Evolutionary conservation across 2,113 vertebrate species (phyloP), one percentile per base, ranked within the genome.

Genomic region (Paralichthys olivaceus): DNA sequence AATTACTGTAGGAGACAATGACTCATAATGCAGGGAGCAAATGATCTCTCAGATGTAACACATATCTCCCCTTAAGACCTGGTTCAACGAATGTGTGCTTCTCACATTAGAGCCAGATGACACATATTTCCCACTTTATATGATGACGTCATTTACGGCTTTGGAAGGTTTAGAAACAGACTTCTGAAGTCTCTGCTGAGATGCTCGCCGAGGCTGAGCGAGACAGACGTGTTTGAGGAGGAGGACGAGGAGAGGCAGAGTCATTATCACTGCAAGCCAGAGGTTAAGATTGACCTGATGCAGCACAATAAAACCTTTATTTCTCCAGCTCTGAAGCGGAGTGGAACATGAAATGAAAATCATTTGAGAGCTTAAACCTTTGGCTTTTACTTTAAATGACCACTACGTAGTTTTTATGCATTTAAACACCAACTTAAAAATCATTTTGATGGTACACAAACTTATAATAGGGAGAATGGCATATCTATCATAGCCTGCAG

Each of bases 21-120:
- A 77, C 20, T 56, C 47, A 74, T 29, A 20, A 14, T 4, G 4
- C 60, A 75, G 20, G 8, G 57, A 49, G n/a, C 9, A 49, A 51
- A 85, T 34, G 13, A 54, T 67, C 45, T 37, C 22, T 58, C 34
- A 15, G 45, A 17, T 19, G 17, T 19, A 40, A 40, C 37, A 40
- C 12, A 2, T 40, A 12, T 12, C 37, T 40, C 12, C 2, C 37
- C 12, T 40, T 40, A 40, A 40, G 37, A 11, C 37, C 12, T 13
- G 15, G 14, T 7, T 5, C 13, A 58, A 15, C 7, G 0, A 19
- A 29, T 19, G 53, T 28, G 56, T 19, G 25, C 26, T 29, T 58
- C 26, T 58, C 25, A 29, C 15, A 8, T 58, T 19, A 28, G 5
- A 29, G 26, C 56, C 26, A 5, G 15, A 58, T 19, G 25, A 58